Conservation (phyloP, 1,140 invertebrate species). For the Magallana gigas region DNA sequence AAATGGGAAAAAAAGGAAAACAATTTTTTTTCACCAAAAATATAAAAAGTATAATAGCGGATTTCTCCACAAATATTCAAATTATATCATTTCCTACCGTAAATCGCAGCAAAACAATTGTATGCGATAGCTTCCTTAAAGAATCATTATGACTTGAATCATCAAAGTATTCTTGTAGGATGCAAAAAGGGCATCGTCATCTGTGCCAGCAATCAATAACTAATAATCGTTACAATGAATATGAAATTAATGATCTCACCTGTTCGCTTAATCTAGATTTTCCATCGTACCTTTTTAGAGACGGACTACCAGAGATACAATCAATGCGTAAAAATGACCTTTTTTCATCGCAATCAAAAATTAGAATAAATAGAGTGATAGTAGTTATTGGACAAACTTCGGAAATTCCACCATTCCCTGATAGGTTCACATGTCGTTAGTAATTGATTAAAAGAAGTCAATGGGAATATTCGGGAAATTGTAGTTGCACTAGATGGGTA, state of each 20-base stretch:
- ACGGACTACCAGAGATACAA: background rate
- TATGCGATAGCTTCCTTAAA: background rate
- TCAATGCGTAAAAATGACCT: background rate
- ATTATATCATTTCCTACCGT: background rate
- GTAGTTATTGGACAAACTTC: background rate
- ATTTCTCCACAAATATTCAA: background rate
- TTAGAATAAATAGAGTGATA: background rate
- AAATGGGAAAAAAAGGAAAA: no score
- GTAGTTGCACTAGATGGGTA: background rate
- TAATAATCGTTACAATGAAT: background rate
- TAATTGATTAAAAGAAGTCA: background rate
- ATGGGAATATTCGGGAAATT: background rate
- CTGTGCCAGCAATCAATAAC: background rate
- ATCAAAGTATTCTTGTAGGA: constrained; percentile 2
- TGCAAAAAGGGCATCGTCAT: background rate
- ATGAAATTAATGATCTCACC: background rate
- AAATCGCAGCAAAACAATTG: background rate
- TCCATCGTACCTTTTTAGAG: background rate
- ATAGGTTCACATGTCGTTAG: background rate
- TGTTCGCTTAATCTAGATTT: background rate
- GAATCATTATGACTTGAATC: background rate
- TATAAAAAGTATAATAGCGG: background rate
- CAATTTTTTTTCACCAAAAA: no score
- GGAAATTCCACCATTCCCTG: constrained; percentile 7
- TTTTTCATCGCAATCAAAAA: background rate